Evolutionary conservation across 2,888 invertebrate species (phyloP).

Genomic region (Gortyna flavago): DNA sequence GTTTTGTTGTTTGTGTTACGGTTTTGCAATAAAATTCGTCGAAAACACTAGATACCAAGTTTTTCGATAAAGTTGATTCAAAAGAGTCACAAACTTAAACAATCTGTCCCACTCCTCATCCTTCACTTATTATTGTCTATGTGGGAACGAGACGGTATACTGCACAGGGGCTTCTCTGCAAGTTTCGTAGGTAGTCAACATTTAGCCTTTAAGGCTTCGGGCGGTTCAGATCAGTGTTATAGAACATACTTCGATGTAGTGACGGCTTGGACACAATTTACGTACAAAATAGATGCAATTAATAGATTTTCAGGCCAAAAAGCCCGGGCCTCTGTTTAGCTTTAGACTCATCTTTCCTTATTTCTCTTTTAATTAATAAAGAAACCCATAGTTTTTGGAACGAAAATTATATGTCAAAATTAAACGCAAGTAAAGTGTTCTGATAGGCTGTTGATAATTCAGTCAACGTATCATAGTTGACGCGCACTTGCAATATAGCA

Average conservation of each 20-base stretch:
- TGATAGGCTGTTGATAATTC: not conserved
- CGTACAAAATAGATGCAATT: not conserved
- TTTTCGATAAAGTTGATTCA: slow-evolving; percentile 15
- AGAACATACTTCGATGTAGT: not conserved
- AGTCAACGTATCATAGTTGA: not conserved
- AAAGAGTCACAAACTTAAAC: not conserved
- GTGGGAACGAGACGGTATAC: not conserved
- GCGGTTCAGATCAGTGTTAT: not conserved
- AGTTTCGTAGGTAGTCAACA: slow-evolving; percentile 17
- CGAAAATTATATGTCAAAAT: not conserved
- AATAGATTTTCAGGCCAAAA: not conserved
- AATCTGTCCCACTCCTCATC: not conserved
- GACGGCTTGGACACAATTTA: not conserved
- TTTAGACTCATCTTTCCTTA: not conserved
- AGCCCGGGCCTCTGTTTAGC: not conserved
- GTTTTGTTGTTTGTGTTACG: not conserved
- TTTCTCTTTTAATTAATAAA: not conserved
- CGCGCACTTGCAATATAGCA: not conserved
- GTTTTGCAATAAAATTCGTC: not conserved
- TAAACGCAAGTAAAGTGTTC: not conserved
- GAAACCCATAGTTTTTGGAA: not conserved
- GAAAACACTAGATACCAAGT: not conserved
- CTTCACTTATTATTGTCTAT: not conserved
- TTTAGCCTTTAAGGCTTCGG: not conserved
- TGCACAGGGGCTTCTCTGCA: not conserved